Conservation (phyloP, 2,797 vertebrate genomes). For the Falco concolor region DNA sequence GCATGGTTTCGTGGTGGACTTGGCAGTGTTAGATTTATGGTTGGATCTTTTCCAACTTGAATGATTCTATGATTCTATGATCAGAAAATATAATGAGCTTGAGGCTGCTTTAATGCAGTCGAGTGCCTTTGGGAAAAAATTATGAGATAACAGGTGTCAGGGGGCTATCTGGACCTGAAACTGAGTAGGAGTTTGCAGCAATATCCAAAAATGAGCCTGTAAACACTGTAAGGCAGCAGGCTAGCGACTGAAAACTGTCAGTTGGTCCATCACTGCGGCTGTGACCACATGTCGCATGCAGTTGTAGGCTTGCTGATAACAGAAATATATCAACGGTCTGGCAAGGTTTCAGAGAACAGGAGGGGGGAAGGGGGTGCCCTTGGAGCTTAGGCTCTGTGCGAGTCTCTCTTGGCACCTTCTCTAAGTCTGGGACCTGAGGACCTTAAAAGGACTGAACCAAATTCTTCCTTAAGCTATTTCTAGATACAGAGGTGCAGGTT, state of each 20-base stretch:
- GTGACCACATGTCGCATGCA: background rate
- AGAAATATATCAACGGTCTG: slow-evolving; percentile 13
- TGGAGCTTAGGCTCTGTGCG: background rate
- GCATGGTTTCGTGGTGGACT: background rate
- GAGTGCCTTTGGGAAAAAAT: background rate
- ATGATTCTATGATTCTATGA: background rate
- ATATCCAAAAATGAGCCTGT: background rate
- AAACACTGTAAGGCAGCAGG: background rate
- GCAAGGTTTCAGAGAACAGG: slow-evolving; percentile 18
- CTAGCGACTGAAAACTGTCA: background rate
- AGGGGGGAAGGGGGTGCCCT: background rate
- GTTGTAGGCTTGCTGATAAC: slow-evolving; percentile 22
- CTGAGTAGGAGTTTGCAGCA: background rate
- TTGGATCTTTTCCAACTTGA: background rate
- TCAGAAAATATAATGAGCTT: background rate
- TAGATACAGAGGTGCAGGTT: background rate
- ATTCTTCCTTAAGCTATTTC: slow-evolving; percentile 38
- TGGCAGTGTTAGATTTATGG: background rate
- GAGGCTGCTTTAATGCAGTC: background rate
- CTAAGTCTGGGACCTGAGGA: background rate
- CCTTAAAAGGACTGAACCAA: slow-evolving; percentile 39
- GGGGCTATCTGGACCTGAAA: background rate
- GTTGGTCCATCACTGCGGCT: background rate
- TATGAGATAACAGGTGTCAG: background rate
- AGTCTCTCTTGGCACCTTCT: background rate